These are phyloP conservation scores for Clarias batrachus DNA, from an alignment of 2,113 vertebrate genomes.

Conservation along the genomic window DNA sequence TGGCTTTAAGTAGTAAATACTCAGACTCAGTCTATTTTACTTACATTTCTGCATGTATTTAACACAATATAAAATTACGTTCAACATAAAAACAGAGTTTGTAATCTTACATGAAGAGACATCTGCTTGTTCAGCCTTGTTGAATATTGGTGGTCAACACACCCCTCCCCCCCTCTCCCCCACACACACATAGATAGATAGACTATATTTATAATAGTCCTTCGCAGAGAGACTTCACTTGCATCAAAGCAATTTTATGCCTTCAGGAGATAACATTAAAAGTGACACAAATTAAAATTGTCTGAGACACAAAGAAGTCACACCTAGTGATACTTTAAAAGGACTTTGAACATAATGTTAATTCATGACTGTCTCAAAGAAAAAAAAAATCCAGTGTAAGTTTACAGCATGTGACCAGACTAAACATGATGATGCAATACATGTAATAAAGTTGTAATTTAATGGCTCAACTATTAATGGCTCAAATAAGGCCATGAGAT, in stretches of 20 bases:
- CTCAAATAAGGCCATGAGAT: not conserved
- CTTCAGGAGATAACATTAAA: not conserved
- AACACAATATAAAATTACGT: no score
- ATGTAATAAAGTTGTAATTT: not conserved
- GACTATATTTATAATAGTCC: not conserved
- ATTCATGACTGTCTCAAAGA: not conserved
- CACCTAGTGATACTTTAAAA: not conserved
- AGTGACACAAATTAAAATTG: not conserved
- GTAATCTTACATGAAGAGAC: not conserved
- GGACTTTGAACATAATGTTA: conserved; percentile 4
- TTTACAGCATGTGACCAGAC: not conserved
- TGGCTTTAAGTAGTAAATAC: no score
- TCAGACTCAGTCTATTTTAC: no score
- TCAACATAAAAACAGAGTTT: no score
- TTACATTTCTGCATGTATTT: no score
- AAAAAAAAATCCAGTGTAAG: not conserved
- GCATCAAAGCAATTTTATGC: not conserved
- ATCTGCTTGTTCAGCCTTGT: not conserved
- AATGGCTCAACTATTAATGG: not conserved
- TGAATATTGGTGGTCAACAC: not conserved
- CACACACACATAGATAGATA: not conserved
- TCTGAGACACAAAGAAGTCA: not conserved
- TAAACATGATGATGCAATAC: conserved; percentile 10
- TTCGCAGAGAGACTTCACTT: not conserved
- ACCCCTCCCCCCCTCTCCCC: no score